phyloP scores from a whole-genome alignment of 2,888 invertebrate species.

The Erebia epiphron region DNA sequence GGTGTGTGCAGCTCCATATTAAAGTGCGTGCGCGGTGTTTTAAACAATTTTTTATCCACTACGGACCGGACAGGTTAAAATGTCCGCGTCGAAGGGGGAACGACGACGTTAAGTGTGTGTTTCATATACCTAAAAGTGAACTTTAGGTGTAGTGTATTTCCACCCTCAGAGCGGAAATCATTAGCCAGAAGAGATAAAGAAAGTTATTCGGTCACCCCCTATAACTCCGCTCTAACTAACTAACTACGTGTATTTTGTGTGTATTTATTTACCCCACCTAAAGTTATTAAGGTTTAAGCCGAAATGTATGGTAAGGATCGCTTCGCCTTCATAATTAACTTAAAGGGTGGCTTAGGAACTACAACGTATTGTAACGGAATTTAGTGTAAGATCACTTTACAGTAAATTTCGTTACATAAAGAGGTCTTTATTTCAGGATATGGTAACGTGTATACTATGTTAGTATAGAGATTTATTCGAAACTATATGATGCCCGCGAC shows the following conservation, averaged over 20 bases:
- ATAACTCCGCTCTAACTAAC: conserved; percentile 2
- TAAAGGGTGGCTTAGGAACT: conserved; percentile 6
- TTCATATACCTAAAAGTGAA: too few relatives aligned
- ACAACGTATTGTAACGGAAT: conserved; percentile 13
- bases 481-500: too few relatives aligned
- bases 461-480: too few relatives aligned
- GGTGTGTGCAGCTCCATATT: too few relatives aligned
- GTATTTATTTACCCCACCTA: conserved; percentile 8
- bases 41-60: too few relatives aligned
- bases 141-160: too few relatives aligned
- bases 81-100: too few relatives aligned
- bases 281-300: conserved; percentile 26
- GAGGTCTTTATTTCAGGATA: background rate
- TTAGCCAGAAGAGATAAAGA: background rate
- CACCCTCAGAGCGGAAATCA: background rate
- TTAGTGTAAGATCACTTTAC: conserved; percentile 7
- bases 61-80: too few relatives aligned
- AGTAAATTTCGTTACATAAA: conserved; percentile 2
- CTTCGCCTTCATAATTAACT: conserved; percentile 28
- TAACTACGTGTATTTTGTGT: background rate
- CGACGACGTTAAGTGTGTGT: too few relatives aligned
- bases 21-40: too few relatives aligned
- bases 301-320: conserved; percentile 19
- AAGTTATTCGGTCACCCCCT: background rate
- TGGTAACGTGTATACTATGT: background rate